Evolutionary conservation across 1,140 invertebrate species (phyloP).

Genomic region (Pogonomyrmex californicus): DNA sequence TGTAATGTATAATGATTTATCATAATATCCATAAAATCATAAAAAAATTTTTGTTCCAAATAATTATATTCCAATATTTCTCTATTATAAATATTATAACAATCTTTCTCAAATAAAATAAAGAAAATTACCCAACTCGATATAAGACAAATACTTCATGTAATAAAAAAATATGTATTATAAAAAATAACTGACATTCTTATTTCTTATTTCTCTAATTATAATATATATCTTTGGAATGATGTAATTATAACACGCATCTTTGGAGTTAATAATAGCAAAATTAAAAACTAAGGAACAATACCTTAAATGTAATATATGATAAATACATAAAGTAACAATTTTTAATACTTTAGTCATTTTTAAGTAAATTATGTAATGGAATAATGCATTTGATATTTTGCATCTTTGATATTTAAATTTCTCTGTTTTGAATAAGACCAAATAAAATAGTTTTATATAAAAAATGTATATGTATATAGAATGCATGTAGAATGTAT

Average conservation of each 20-base stretch:
- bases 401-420: background rate
- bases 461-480: background rate
- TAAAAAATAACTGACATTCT: background rate
- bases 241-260: background rate
- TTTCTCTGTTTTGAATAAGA: background rate
- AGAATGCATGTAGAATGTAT: background rate
- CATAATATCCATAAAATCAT: background rate
- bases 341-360: background rate
- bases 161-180: background rate
- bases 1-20: background rate
- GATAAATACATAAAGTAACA: background rate
- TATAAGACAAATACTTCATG: conserved; percentile 26
- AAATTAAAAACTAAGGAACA: background rate
- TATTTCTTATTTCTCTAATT: conserved; percentile 9
- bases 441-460: background rate
- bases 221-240: conserved; percentile 22
- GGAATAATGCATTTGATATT: background rate
- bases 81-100: background rate
- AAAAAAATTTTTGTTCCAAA: background rate
- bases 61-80: background rate
- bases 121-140: background rate
- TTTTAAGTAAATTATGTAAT: background rate
- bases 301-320: background rate
- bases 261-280: background rate
- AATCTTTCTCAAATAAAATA: background rate